phyloP scores from a whole-genome alignment of 2,113 vertebrate species.

The Parotia lawesii region DNA sequence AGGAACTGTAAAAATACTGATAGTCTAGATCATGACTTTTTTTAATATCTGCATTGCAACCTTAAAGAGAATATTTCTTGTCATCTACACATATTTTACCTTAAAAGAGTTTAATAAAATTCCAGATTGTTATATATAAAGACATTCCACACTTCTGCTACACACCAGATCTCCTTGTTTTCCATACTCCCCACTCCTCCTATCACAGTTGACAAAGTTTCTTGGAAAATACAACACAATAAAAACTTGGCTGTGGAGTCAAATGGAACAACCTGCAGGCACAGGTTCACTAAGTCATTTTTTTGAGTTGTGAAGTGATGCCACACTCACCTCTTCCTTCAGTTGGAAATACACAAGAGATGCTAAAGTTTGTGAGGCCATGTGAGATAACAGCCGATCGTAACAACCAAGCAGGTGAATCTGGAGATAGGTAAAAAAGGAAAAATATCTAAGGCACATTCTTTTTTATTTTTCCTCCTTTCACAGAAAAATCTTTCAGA shows the following conservation, averaged over 20 bases:
- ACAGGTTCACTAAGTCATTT: neutral
- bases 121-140: neutral
- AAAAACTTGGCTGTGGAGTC: neutral
- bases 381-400: conserved; percentile 79
- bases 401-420: conserved; percentile 34
- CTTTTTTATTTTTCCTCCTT: neutral
- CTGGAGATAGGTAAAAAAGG: conserved; percentile 55
- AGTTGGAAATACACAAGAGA: conserved; percentile 76
- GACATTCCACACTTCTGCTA: neutral
- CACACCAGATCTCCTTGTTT: neutral
- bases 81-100: neutral
- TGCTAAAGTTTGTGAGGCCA: conserved; percentile 79
- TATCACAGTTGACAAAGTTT: neutral
- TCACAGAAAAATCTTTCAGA: neutral
- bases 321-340: conserved; percentile 72
- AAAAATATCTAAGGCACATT: neutral
- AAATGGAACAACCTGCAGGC: neutral
- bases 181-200: neutral
- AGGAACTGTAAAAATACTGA: neutral
- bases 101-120: neutral
- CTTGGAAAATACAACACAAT: neutral
- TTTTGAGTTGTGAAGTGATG: neutral
- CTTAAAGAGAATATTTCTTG: neutral
- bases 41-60: neutral
- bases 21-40: neutral